Conservation (phyloP, 2,797 vertebrate species). For the Alfaro cultratus region DNA sequence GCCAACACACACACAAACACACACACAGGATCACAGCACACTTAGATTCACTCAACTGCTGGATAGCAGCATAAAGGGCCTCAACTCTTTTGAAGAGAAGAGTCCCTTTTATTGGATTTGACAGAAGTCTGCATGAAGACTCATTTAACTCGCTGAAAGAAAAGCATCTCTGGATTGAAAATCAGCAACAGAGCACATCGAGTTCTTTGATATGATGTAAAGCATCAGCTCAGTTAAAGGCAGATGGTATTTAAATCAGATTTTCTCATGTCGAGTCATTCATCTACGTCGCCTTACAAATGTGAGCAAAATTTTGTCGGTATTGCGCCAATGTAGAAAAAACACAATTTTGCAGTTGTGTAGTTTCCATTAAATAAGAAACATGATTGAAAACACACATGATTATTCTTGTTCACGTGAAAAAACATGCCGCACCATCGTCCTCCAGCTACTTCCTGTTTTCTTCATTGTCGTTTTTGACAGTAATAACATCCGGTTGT, state of each 20-base stretch:
- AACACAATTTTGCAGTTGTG: too few relatives aligned
- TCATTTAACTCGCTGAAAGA: neutral
- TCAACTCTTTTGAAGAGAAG: slow-evolving; percentile 40
- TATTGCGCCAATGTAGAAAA: too few relatives aligned
- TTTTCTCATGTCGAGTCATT: neutral
- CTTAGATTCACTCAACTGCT: slow-evolving; percentile 49
- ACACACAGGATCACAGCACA: slow-evolving; percentile 43
- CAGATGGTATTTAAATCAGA: neutral
- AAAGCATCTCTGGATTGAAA: neutral
- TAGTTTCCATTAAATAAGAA: too few relatives aligned
- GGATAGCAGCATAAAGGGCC: slow-evolving; percentile 60
- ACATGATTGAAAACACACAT: too few relatives aligned
- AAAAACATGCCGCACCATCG: too few relatives aligned
- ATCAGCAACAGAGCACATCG: neutral
- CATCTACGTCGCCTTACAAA: too few relatives aligned
- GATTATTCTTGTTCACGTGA: too few relatives aligned
- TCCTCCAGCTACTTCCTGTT: too few relatives aligned
- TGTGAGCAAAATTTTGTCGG: too few relatives aligned
- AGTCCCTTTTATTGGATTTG: slow-evolving; percentile 46
- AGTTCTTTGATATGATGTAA: neutral
- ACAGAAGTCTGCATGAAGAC: slow-evolving; percentile 13
- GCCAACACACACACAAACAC: too few relatives aligned
- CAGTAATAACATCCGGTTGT: too few relatives aligned
- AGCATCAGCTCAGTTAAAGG: neutral
- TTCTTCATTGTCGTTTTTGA: too few relatives aligned